Percentiles rank a stretch among this genome's conserved stretches.
Evolutionary conservation across 2,797 vertebrate species (phyloP).

Genomic region (Macroramphosus scolopax): DNA sequence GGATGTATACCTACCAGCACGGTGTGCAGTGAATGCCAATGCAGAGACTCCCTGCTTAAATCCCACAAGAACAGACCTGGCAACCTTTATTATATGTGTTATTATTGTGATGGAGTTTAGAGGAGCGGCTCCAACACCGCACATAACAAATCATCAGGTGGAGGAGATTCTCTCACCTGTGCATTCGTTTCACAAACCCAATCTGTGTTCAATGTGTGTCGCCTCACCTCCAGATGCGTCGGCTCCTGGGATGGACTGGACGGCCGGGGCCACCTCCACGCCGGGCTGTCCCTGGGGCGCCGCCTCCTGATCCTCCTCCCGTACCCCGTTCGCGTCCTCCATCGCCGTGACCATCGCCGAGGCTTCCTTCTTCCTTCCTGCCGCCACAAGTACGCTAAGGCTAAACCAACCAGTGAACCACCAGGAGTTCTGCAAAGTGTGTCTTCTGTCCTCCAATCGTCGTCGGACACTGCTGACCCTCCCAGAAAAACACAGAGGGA

Average conservation of each 20-base stretch:
- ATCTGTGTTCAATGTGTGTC: too few relatives aligned
- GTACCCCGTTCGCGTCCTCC: slow-evolving; percentile 69
- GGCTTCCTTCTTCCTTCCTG: slow-evolving; percentile 46
- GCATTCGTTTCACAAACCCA: too few relatives aligned
- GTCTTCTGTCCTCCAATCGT: slow-evolving; percentile 54
- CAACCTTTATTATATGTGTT: slow-evolving; percentile 11
- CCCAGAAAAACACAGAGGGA: slow-evolving; percentile 31
- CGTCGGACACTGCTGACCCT: slow-evolving; percentile 42
- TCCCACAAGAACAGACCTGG: slow-evolving; percentile 18
- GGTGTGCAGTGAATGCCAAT: slow-evolving; percentile 36
- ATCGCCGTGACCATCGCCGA: slow-evolving; percentile 71
- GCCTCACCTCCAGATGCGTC: slow-evolving; percentile 70
- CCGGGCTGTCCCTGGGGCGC: slow-evolving; percentile 50
- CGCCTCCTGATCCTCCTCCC: slow-evolving; percentile 50
- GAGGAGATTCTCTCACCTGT: too few relatives aligned
- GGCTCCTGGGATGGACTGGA: slow-evolving; percentile 56
- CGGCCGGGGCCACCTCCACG: slow-evolving; percentile 39
- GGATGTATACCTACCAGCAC: slow-evolving; percentile 17
- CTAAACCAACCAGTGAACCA: slow-evolving; percentile 53
- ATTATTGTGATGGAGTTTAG: slow-evolving; percentile 13
- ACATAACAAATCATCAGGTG: background rate
- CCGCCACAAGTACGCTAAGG: slow-evolving; percentile 55
- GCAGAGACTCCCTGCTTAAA: slow-evolving; percentile 20
- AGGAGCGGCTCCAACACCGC: slow-evolving; percentile 2
- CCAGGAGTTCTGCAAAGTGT: slow-evolving; percentile 40